Conservation (phyloP, 2,797 vertebrate species). For the Strix occidentalis region DNA sequence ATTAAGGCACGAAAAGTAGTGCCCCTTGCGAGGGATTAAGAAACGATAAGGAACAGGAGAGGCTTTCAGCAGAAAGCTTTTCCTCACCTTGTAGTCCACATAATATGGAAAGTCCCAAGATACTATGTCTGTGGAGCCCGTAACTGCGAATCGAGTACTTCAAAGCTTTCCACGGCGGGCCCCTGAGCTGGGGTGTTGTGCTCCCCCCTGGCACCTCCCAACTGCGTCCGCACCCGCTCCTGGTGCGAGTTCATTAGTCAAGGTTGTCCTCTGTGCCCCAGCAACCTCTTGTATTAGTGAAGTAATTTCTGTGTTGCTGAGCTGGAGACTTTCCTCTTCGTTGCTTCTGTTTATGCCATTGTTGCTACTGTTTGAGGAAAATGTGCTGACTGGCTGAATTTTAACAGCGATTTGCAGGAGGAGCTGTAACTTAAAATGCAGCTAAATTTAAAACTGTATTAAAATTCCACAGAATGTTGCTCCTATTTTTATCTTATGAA, state of each 20-base stretch:
- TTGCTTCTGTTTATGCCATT: conserved; percentile 56
- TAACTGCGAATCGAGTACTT: fast-evolving
- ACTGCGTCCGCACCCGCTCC: background rate
- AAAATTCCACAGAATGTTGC: conserved; percentile 12
- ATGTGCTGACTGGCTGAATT: conserved; percentile 74
- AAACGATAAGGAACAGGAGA: fast-evolving
- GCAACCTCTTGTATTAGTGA: conserved; percentile 1
- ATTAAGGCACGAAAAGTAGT: fast-evolving
- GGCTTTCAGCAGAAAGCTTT: background rate
- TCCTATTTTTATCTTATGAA: conserved; percentile 12
- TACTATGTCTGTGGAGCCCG: fast-evolving
- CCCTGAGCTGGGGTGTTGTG: background rate
- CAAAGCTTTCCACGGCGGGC: background rate
- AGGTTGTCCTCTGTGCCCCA: conserved; percentile 29
- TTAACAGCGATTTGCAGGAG: conserved; percentile 59
- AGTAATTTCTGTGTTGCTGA: conserved; percentile 72
- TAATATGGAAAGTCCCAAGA: fast-evolving
- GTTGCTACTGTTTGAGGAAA: conserved; percentile 55
- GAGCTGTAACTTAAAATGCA: conserved; percentile 53
- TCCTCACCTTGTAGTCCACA: fast-evolving
- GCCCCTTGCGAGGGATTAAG: fast-evolving
- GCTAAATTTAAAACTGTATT: conserved; percentile 62
- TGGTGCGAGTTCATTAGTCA: conserved; percentile 7
- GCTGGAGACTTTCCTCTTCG: conserved; percentile 68
- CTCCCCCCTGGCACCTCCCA: background rate